Conservation (phyloP, 2,888 invertebrate species). For the Pachydiplax longipennis region DNA sequence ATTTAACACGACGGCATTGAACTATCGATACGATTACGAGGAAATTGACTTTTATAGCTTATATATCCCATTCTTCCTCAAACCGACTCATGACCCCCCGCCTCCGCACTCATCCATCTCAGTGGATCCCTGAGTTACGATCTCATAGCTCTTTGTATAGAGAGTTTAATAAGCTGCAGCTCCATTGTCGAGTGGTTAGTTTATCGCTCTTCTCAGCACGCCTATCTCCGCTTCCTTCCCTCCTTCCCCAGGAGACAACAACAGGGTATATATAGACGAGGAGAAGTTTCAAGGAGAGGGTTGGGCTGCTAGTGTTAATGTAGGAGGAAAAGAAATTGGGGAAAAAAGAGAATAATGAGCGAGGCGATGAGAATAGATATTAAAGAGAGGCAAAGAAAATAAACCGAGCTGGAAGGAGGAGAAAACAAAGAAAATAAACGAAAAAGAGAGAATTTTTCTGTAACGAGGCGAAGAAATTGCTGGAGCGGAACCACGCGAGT, state of each 20-base stretch:
- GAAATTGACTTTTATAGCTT: no score
- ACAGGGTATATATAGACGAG: conserved; percentile 21
- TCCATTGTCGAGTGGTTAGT: neutral
- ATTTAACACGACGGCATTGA: no score
- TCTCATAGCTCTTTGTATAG: neutral
- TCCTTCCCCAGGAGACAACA: conserved; percentile 6
- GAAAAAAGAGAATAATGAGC: neutral
- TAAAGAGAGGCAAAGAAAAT: neutral
- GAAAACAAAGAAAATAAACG: neutral
- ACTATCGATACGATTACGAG: no score
- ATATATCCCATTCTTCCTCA: no score
- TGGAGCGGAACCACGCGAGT: no score
- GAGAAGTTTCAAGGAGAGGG: neutral
- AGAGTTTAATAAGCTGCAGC: neutral
- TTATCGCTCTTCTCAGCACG: neutral
- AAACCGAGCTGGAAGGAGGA: neutral
- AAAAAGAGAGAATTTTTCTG: neutral
- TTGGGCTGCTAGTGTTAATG: neutral
- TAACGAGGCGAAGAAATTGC: no score
- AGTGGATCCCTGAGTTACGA: neutral
- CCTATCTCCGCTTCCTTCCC: neutral
- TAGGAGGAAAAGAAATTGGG: neutral
- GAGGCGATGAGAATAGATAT: neutral
- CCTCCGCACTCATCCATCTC: neutral
- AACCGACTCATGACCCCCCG: neutral